Percentiles rank a stretch among this genome's conserved stretches.
These are phyloP conservation scores for Drosophila atripex DNA, from an alignment of 2,888 invertebrate genomes.

Conservation along the genomic window DNA sequence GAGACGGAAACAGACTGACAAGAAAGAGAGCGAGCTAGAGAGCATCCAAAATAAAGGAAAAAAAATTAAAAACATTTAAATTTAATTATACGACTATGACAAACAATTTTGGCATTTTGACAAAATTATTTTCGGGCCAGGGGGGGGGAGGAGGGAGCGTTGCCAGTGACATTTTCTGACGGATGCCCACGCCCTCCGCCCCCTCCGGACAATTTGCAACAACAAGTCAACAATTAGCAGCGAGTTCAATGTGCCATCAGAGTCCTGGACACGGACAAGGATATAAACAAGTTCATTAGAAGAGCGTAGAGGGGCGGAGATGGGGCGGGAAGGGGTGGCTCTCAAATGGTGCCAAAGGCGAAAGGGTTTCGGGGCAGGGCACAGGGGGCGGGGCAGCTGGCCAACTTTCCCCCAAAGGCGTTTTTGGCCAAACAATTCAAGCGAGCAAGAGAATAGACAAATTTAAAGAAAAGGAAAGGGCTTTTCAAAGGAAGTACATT, in stretches of 20 bases:
- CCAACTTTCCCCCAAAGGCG: background rate
- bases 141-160: background rate
- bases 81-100: conserved; percentile 78
- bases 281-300: conserved; percentile 62
- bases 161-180: conserved; percentile 22
- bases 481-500: background rate
- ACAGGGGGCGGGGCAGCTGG: background rate
- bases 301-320: conserved; percentile 4
- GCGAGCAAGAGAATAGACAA: background rate
- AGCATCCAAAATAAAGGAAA: background rate
- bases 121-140: conserved; percentile 40
- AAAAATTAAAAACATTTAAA: conserved; percentile 68
- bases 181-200: background rate
- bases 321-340: too few relatives aligned
- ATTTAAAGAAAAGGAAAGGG: background rate
- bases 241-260: conserved; percentile 39
- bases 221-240: conserved; percentile 58
- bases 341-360: conserved; percentile 4
- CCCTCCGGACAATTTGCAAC: conserved; percentile 27
- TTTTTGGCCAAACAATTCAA: conserved; percentile 1
- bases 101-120: conserved; percentile 77
- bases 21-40: conserved; percentile 5
- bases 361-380: background rate
- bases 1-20: background rate
- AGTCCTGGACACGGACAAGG: conserved; percentile 18